These are phyloP conservation scores for Daptonema setosum DNA, from an alignment of 2,888 invertebrate genomes.

Conservation along the genomic window DNA sequence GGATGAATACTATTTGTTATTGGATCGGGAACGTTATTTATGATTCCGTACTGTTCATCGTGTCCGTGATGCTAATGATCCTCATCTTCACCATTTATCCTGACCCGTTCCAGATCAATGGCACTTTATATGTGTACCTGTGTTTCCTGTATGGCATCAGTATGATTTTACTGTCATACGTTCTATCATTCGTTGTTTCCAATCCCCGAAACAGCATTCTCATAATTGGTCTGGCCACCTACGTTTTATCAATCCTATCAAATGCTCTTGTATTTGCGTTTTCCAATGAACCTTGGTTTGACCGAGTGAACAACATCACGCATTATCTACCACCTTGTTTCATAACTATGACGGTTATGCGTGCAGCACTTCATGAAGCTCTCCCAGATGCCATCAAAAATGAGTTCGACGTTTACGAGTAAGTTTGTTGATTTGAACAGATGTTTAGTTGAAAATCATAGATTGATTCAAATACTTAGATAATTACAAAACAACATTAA, in stretches of 20 bases:
- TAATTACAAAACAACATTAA: too few relatives aligned
- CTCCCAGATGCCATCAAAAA: too few relatives aligned
- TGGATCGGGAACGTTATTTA: slow-evolving; percentile 49
- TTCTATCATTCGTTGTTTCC: background rate
- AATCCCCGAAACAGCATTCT: background rate
- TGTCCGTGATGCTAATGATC: background rate
- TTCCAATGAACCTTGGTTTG: background rate
- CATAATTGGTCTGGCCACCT: background rate
- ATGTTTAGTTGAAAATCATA: too few relatives aligned
- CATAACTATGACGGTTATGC: background rate
- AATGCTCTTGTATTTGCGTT: background rate
- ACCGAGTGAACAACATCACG: background rate
- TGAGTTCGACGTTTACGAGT: too few relatives aligned
- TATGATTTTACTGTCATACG: slow-evolving; percentile 2
- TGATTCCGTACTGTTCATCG: slow-evolving; percentile 34
- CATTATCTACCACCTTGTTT: slow-evolving; percentile 5
- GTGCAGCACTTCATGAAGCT: background rate
- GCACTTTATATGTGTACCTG: background rate
- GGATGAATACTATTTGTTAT: slow-evolving; percentile 48
- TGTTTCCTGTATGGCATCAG: background rate
- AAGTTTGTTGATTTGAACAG: too few relatives aligned
- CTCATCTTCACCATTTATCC: background rate
- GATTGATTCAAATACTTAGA: too few relatives aligned
- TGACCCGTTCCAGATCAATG: background rate
- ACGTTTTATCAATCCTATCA: background rate